These are phyloP conservation scores for Lepus oiostolus DNA, from an alignment of 2,797 vertebrate genomes.

Conservation along the genomic window DNA sequence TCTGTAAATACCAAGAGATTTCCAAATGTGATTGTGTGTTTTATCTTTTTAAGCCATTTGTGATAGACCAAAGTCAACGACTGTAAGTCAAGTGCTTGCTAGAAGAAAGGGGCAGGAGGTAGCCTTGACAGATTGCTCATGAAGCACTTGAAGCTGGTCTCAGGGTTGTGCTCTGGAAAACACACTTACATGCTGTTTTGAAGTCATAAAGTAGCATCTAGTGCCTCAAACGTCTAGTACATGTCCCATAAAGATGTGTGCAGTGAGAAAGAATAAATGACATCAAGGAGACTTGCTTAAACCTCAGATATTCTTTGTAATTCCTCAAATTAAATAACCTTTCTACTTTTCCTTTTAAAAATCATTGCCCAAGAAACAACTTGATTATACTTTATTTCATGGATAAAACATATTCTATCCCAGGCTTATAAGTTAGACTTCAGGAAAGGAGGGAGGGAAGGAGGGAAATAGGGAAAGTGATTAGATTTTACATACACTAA, in stretches of 20 bases:
- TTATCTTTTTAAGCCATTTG: conserved; percentile 54
- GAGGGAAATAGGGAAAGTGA: no score
- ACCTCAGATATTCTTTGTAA: conserved; percentile 12
- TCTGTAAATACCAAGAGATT: conserved; percentile 85
- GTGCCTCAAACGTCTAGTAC: conserved; percentile 33
- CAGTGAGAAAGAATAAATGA: conserved; percentile 68
- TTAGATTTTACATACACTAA: conserved; percentile 50
- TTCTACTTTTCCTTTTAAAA: conserved; percentile 19
- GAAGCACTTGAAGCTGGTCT: conserved; percentile 47
- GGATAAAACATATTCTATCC: conserved; percentile 4
- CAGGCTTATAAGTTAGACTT: conserved; percentile 21
- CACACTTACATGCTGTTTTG: not conserved
- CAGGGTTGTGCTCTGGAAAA: not conserved
- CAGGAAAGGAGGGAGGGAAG: not conserved
- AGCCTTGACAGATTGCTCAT: not conserved
- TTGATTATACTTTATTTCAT: conserved; percentile 48
- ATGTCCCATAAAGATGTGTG: conserved; percentile 1
- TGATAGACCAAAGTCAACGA: conserved; percentile 51
- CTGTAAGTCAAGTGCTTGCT: not conserved
- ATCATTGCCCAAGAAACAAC: conserved; percentile 17
- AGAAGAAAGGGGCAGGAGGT: not conserved
- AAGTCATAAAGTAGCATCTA: conserved; percentile 46
- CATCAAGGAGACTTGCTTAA: conserved; percentile 28
- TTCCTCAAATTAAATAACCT: conserved; percentile 62
- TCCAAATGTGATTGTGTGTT: conserved; percentile 6